Evolutionary conservation across 1,140 invertebrate species (phyloP).

Genomic region (Orius laevigatus): DNA sequence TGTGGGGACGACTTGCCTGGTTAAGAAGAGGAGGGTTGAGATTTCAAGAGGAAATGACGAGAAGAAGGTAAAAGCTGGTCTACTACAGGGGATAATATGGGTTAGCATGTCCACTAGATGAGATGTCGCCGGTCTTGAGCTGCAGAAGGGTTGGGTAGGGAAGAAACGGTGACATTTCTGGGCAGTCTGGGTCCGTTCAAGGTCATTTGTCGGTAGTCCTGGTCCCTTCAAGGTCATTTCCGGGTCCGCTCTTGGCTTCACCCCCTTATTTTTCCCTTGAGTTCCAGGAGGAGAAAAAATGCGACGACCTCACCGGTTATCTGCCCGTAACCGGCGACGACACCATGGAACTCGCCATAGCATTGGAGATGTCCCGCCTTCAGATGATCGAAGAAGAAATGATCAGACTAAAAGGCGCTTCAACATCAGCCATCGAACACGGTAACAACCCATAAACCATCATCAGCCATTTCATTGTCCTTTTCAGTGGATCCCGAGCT

Average conservation of each 20-base stretch:
- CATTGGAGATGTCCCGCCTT: slow-evolving; percentile 52
- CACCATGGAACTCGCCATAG: slow-evolving; percentile 47
- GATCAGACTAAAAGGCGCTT: slow-evolving; percentile 19
- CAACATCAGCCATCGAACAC: background rate
- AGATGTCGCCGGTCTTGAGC: slow-evolving; percentile 28
- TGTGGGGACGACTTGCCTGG: slow-evolving; percentile 38
- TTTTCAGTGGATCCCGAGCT: slow-evolving; percentile 28
- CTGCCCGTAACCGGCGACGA: slow-evolving; percentile 29
- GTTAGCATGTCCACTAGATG: slow-evolving; percentile 46
- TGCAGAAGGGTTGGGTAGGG: background rate
- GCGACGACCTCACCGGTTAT: too few relatives aligned
- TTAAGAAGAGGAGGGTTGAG: slow-evolving; percentile 43
- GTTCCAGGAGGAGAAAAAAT: too few relatives aligned
- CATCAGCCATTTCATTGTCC: background rate
- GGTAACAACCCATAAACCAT: background rate
- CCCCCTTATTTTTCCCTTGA: too few relatives aligned
- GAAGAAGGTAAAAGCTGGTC: too few relatives aligned
- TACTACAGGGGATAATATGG: too few relatives aligned
- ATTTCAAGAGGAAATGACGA: slow-evolving; percentile 28
- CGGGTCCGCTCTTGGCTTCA: too few relatives aligned
- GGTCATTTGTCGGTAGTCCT: too few relatives aligned
- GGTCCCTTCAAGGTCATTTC: too few relatives aligned
- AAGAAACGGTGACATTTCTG: too few relatives aligned
- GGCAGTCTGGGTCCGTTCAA: too few relatives aligned
- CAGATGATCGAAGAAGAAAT: slow-evolving; percentile 44